A percentile compares a stretch with the other conserved stretches of the same genome.
Evolutionary conservation across 2,888 invertebrate species (phyloP).

Genomic region (Monoplex corrugatus): DNA sequence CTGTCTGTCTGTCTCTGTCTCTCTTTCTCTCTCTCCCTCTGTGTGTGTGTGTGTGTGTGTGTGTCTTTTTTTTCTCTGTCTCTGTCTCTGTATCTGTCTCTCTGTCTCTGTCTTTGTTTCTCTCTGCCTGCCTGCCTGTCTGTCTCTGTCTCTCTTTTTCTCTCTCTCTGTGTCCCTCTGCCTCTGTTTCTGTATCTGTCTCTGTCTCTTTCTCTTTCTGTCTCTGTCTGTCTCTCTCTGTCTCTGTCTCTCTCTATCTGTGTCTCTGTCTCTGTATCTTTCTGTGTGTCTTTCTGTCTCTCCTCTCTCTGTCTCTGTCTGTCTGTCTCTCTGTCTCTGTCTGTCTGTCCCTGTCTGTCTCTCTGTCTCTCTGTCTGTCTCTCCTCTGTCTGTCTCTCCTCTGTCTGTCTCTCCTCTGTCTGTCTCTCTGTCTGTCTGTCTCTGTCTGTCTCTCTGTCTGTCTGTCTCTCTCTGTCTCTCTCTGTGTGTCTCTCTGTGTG

Average conservation of each 20-base stretch:
- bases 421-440: not conserved
- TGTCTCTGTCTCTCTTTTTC: conserved; percentile 19
- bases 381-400: not conserved
- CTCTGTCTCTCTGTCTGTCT: conserved; percentile 14
- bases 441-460: not conserved
- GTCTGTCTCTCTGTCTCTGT: not conserved
- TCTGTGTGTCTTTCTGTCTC: not conserved
- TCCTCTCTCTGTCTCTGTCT: conserved; percentile 15
- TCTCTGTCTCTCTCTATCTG: not conserved
- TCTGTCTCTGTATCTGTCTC: not conserved
- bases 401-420: not conserved
- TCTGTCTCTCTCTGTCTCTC: not conserved
- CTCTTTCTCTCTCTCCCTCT: not conserved
- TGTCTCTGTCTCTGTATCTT: conserved; percentile 4
- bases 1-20: not conserved
- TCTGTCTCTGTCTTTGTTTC: not conserved
- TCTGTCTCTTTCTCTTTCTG: not conserved
- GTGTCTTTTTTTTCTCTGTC: not conserved
- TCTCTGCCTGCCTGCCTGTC: not conserved
- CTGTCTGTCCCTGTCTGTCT: not conserved
- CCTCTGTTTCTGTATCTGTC: not conserved
- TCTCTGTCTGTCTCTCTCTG: not conserved
- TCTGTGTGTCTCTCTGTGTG: not conserved
- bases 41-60: not conserved
- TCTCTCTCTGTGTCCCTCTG: conserved; percentile 4